phyloP scores from a whole-genome alignment of 2,888 invertebrate species.

The Trichopria drosophilae region DNA sequence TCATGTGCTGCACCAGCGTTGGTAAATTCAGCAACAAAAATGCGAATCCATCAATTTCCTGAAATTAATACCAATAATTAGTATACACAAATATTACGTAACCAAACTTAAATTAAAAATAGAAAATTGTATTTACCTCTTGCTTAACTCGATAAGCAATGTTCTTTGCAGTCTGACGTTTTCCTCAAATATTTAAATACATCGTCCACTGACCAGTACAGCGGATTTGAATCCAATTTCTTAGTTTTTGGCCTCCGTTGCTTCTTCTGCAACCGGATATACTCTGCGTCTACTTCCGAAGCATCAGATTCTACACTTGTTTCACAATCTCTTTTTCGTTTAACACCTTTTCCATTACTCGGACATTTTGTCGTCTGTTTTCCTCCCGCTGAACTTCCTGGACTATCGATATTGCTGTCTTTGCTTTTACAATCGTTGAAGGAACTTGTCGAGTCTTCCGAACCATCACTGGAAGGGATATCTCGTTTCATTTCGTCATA shows the following conservation, averaged over 20 bases:
- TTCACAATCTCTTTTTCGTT: conserved; percentile 53
- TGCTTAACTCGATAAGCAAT: conserved; percentile 69
- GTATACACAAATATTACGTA: too few species aligned
- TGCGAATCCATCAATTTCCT: conserved; percentile 76
- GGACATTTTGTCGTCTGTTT: conserved; percentile 41
- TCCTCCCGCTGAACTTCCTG: conserved; percentile 40
- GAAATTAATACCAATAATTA: too few species aligned
- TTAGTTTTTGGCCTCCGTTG: conserved; percentile 62
- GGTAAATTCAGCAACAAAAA: conserved; percentile 71
- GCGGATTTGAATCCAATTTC: conserved; percentile 67
- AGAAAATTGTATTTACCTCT: conserved; percentile 56
- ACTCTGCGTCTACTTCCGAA: conserved; percentile 50
- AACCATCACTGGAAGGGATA: conserved; percentile 50
- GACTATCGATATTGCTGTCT: conserved; percentile 45
- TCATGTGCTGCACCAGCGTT: conserved; percentile 69
- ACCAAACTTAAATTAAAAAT: background rate
- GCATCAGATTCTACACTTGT: conserved; percentile 50
- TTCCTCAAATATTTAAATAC: conserved; percentile 69
- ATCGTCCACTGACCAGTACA: conserved; percentile 71
- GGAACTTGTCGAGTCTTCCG: conserved; percentile 54
- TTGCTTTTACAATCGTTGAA: conserved; percentile 54
- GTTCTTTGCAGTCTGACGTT: conserved; percentile 69
- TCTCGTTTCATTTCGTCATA: conserved; percentile 49
- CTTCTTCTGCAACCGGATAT: conserved; percentile 58
- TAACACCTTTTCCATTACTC: conserved; percentile 41